phyloP scores from a whole-genome alignment of 35 echinoderm and acorn worm species.

The Hemicentrotus pulcherrimus region DNA sequence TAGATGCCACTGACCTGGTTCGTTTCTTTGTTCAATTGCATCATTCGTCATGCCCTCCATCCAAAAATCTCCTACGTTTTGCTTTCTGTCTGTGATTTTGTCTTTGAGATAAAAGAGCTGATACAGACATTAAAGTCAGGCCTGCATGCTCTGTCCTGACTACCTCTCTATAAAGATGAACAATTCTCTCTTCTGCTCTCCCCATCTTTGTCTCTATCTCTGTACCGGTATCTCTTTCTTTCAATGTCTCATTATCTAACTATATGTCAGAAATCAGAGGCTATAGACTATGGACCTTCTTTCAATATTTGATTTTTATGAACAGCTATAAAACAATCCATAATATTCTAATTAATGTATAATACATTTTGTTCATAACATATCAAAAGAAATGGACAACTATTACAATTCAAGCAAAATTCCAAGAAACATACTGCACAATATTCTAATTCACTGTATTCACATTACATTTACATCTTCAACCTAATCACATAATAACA shows the following conservation, averaged over 20 bases:
- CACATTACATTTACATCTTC: background rate
- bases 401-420: background rate
- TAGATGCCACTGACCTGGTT: background rate
- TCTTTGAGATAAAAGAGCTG: background rate
- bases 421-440: no score
- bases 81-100: background rate
- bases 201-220: background rate
- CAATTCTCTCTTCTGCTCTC: background rate
- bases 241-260: no score
- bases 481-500: background rate
- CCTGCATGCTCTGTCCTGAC: background rate
- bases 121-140: no score
- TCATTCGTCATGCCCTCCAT: background rate
- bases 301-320: no score
- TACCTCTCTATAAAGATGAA: background rate
- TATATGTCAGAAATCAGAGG: no score
- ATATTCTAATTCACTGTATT: no score
- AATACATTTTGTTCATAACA: no score
- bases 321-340: no score
- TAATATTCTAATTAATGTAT: no score
- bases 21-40: background rate
- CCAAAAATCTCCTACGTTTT: background rate
- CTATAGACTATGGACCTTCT: no score
- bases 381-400: background rate
- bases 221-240: background rate